Evolutionary conservation across 2,888 invertebrate genomes (phyloP), one percentile per base, ranked within the genome.

Genomic region (Euproctis similis): DNA sequence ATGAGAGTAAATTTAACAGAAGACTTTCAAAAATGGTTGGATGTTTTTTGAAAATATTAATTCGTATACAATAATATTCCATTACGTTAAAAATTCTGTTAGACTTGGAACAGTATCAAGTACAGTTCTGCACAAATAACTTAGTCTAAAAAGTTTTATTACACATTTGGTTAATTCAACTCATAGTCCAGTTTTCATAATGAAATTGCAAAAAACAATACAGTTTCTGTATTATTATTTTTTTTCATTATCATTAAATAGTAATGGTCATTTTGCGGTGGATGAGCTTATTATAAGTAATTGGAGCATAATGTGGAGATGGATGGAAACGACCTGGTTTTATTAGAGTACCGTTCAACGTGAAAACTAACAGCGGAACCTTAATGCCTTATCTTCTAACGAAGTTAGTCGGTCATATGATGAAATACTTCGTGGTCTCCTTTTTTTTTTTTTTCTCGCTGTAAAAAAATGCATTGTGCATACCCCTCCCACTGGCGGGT

Each of bases 161-260:
- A 19, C 20, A 39, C 38, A 36, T 45, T 34, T 37, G 19, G 26
- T 32, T 12, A 33, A 38, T 40, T 51, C 44, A 37, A 31, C 13
- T 19, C 25, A 26, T 40, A 46, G 31, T 46, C 53, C 36, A 57
- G 43, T 43, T 58, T 39, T 36, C 24, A 27, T 45, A 45, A 48
- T 45, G 43, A 31, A 46, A 38, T 46, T 41, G 42, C 31, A 41
- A 37, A 35, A 52, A 53, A 55, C 53, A 48, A 53, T 53, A 46
- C 40, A 23, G 42, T 39, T 42, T 17, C 30, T 36, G 28, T n/a
- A n/a, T n/a, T n/a, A n/a, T n/a, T n/a, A n/a, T n/a, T n/a, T n/a
- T n/a, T n/a, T n/a, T n/a, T n/a, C n/a, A 46, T 43, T 26, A 18
- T 14, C 27, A n/a, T 29, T 17, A 19, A 25, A 21, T 20, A 36